These are phyloP conservation scores for Tenualosa thibaudeaui DNA, from an alignment of 2,797 vertebrate genomes.

Conservation along the genomic window DNA sequence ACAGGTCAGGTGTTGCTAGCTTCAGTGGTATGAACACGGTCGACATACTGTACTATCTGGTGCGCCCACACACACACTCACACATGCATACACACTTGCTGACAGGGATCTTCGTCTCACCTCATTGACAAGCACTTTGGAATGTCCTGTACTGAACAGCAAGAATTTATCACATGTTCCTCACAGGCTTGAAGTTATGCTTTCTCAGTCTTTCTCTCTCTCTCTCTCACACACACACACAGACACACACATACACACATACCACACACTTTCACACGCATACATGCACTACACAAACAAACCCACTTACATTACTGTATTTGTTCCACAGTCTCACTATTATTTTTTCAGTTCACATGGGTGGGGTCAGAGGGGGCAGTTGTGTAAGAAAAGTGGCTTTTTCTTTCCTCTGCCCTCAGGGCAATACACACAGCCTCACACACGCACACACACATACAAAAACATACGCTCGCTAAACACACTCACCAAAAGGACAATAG, in stretches of 20 bases:
- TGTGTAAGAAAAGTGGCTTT: slow-evolving; percentile 36
- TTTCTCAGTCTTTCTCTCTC: slow-evolving; percentile 35
- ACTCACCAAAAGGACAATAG: slow-evolving; percentile 67
- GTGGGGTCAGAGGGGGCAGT: slow-evolving; percentile 26
- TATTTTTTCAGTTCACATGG: slow-evolving; percentile 38
- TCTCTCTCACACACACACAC: slow-evolving; percentile 14
- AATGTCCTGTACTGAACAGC: not conserved
- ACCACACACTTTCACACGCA: not conserved
- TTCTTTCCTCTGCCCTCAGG: slow-evolving; percentile 30
- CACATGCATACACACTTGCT: not conserved
- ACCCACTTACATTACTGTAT: slow-evolving; percentile 3
- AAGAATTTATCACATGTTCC: slow-evolving; percentile 17
- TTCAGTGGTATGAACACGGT: not conserved
- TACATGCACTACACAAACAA: not conserved
- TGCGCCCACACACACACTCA: not conserved
- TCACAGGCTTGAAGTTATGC: not conserved
- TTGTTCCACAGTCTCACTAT: slow-evolving; percentile 23
- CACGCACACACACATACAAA: slow-evolving; percentile 31
- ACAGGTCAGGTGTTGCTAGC: not conserved
- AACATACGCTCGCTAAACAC: slow-evolving; percentile 54
- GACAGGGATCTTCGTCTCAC: slow-evolving; percentile 19
- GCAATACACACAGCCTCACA: slow-evolving; percentile 32
- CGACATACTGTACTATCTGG: not conserved
- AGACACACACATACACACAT: not conserved
- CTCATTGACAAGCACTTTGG: slow-evolving; percentile 18